Conservation (phyloP, 1,140 invertebrate genomes). For the Subanguina moxae region DNA sequence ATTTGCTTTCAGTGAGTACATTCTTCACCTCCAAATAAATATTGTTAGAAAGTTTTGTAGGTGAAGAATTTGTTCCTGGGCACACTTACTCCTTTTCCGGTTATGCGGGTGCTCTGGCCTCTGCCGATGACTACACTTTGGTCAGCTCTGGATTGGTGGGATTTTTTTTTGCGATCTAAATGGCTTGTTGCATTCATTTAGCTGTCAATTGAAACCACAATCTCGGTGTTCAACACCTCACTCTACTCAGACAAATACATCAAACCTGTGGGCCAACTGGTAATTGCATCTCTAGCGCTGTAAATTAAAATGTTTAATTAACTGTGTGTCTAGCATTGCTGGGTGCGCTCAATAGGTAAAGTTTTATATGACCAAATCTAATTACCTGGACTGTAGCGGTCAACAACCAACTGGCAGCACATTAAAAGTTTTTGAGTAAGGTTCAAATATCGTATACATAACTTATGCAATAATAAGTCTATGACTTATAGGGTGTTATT, state of each 20-base stretch:
- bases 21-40: constrained; percentile 1
- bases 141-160: constrained; percentile 67
- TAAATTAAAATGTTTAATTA: constrained; percentile 78
- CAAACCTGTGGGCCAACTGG: constrained; percentile 64
- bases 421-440: too few relatives aligned
- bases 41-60: constrained; percentile 29
- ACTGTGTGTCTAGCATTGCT: constrained; percentile 68
- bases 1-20: constrained; percentile 51
- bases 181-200: constrained; percentile 9
- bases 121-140: constrained; percentile 81
- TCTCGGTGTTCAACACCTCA: constrained; percentile 69
- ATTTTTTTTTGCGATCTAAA: not conserved
- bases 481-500: too few relatives aligned
- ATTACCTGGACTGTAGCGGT: too few relatives aligned
- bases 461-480: too few relatives aligned
- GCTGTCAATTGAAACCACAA: constrained; percentile 70
- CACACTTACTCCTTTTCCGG: constrained; percentile 74
- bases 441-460: too few relatives aligned
- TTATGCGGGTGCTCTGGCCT: constrained; percentile 79
- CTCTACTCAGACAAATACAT: constrained; percentile 63
- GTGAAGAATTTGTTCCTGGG: constrained; percentile 60
- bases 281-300: constrained; percentile 70
- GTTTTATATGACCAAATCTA: too few relatives aligned
- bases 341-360: too few relatives aligned
- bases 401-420: too few relatives aligned